Conservation (phyloP, 2,888 invertebrate genomes). For the Lottia scabra region DNA sequence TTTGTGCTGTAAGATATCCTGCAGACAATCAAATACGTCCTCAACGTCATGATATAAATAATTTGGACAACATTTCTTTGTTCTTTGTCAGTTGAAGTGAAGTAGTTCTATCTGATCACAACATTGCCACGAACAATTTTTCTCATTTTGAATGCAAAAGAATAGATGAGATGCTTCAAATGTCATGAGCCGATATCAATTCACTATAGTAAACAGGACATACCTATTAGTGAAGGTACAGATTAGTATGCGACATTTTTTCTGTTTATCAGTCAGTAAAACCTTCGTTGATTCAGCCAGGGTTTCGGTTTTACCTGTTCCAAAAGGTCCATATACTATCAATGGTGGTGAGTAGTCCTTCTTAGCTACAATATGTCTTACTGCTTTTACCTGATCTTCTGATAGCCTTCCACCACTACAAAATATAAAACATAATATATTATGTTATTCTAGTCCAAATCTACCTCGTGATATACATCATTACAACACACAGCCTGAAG, state of each 20-base stretch:
- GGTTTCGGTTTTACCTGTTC: conserved; percentile 67
- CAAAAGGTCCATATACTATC: conserved; percentile 66
- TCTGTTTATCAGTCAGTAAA: conserved; percentile 45
- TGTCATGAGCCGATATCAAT: not conserved
- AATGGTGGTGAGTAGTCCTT: conserved; percentile 59
- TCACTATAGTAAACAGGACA: not conserved
- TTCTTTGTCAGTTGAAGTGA: not conserved
- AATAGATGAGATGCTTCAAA: too few relatives aligned
- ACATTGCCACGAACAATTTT: too few relatives aligned
- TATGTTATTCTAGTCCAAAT: too few relatives aligned
- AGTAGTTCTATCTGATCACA: not conserved
- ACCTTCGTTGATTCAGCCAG: conserved; percentile 64
- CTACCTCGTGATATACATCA: too few relatives aligned
- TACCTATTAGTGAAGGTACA: conserved; percentile 64
- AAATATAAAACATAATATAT: too few relatives aligned
- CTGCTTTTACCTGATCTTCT: conserved; percentile 61
- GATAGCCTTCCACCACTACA: conserved; percentile 42
- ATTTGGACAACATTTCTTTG: too few relatives aligned
- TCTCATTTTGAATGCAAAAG: too few relatives aligned
- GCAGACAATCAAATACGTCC: too few relatives aligned
- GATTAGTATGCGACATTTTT: conserved; percentile 53
- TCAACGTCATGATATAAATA: too few relatives aligned
- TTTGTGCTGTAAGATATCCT: too few relatives aligned
- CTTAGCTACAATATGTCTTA: conserved; percentile 59
- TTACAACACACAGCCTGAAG: too few relatives aligned